Conservation (phyloP, 2,888 invertebrate species). For the Nephrotoma appendiculata region DNA sequence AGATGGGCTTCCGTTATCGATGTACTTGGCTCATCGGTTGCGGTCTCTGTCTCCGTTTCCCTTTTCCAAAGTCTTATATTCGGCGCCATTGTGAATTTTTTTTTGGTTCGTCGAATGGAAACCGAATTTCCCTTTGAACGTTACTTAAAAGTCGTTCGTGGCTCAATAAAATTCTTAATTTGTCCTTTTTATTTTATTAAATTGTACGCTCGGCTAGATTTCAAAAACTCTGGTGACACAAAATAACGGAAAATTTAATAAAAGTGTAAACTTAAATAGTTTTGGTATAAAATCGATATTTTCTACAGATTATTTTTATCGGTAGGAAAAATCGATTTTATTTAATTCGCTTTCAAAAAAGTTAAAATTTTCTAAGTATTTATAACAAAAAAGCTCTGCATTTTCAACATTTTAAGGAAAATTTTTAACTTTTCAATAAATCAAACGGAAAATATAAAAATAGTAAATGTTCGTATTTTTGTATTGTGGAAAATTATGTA, state of each 20-base stretch:
- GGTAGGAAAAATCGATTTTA: not conserved
- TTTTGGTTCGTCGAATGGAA: not conserved
- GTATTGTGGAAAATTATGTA: not conserved
- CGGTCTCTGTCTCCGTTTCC: conserved; percentile 5
- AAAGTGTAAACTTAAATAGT: not conserved
- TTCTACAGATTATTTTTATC: not conserved
- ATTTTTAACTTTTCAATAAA: not conserved
- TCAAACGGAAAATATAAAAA: not conserved
- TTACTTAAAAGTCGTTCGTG: not conserved
- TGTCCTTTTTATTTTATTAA: not conserved
- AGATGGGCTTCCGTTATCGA: not conserved
- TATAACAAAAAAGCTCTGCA: not conserved
- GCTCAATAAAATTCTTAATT: not conserved
- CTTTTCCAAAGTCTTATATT: conserved; percentile 13
- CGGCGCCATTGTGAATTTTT: conserved; percentile 13
- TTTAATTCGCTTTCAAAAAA: not conserved
- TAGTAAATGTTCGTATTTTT: not conserved
- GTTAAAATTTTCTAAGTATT: not conserved
- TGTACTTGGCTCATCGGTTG: not conserved
- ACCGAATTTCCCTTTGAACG: not conserved
- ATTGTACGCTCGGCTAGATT: not conserved
- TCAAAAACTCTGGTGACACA: not conserved
- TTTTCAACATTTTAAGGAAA: not conserved
- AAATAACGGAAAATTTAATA: not conserved
- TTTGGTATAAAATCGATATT: not conserved